Base-by-base conservation (phyloP, 1,140 invertebrate genomes). In the Ips nitidus region DNA sequence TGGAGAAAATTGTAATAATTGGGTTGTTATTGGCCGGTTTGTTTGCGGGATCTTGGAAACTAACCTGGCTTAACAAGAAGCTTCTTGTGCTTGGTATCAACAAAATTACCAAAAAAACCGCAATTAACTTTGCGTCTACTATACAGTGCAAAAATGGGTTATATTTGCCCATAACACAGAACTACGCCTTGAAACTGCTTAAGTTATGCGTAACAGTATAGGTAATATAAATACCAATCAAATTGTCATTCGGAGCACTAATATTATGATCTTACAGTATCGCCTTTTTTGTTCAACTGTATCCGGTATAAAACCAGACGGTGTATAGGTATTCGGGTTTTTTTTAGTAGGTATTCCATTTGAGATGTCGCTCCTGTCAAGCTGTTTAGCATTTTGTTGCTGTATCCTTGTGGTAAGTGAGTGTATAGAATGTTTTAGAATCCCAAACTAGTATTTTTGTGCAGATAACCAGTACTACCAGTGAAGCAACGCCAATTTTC, bases 51-150 rank as follows among this genome's bases (percentile, higher is more conserved):
- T 39, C 40, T 38, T 41, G 56, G 40, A 22, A 59, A 59, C 56
- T 59, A 59, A 59, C 56, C 56, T 59, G 41, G 2, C 39, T 8
- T 59, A 59, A 59, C 56, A 38, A 41, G 7, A 41, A 42, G 56
- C 56, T 8, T 7, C 37, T 59, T 59, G 56, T 7, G 52, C 4
- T 4, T 8, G 52, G 36, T 5, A 47, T 4, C 4, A 47, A 47
- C 45, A 47, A 47, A 5, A 5, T 47, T 47, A 47, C n/a, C n/a
- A 47, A 47, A 47, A 5, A 47, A 5, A 47, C 45, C 4, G n/a
- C 45, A 47, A 47, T 47, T 47, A 5, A 8, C 43, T 47, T 47
- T 8, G 43, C 8, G 8, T 8, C 4, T 47, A 47, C 4, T 47
- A 47, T 22, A 47, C n/a, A 47, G 45, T n/a, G 4, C 45, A 5